Conservation (phyloP, 2,888 invertebrate species). For the Sarcophaga variegata region DNA sequence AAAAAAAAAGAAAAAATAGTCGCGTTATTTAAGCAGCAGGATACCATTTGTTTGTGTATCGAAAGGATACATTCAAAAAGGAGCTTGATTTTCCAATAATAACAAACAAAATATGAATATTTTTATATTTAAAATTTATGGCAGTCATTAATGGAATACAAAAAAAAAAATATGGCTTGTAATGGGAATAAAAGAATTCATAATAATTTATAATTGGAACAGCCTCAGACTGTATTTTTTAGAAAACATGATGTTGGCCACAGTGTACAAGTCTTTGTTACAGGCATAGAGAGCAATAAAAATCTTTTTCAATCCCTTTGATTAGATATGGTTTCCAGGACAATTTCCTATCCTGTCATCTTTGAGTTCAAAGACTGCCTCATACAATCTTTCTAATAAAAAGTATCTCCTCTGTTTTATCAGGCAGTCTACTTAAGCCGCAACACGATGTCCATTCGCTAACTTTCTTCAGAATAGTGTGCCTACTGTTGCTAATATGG, state of each 20-base stretch:
- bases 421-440: too few relatives aligned
- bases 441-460: too few relatives aligned
- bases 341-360: too few relatives aligned
- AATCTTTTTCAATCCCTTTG: background rate
- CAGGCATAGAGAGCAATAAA: background rate
- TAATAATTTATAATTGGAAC: slow-evolving; percentile 4
- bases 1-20: slow-evolving; percentile 30
- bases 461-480: too few relatives aligned
- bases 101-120: slow-evolving; percentile 21
- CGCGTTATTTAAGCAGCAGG: slow-evolving; percentile 58
- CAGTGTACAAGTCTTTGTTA: too few relatives aligned
- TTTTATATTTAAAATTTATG: slow-evolving; percentile 48
- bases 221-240: background rate
- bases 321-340: background rate
- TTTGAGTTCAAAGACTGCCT: too few relatives aligned
- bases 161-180: background rate
- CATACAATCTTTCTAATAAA: too few relatives aligned
- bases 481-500: too few relatives aligned
- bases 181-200: background rate
- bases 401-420: too few relatives aligned
- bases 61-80: background rate
- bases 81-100: slow-evolving; percentile 39
- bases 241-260: too few relatives aligned
- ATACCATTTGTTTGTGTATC: slow-evolving; percentile 28
- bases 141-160: slow-evolving; percentile 10